phyloP scores from a whole-genome alignment of 1,140 invertebrate genomes.

The Sycophila sp. region DNA sequence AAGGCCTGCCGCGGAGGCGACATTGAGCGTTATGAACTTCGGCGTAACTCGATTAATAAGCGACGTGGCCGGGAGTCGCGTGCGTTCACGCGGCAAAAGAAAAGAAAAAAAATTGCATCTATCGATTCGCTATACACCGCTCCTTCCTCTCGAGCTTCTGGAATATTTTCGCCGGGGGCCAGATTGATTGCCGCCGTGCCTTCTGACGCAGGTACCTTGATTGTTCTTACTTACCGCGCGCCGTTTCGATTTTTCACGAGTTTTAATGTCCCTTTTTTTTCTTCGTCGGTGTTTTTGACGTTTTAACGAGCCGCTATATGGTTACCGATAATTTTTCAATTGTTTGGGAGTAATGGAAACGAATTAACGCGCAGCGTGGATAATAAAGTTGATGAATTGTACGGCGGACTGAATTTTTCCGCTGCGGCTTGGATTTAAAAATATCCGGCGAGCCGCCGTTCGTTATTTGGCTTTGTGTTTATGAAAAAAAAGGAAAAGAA shows the following conservation, averaged over 20 bases:
- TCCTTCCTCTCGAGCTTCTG: not conserved
- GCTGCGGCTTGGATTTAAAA: too few species aligned
- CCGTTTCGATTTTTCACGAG: not conserved
- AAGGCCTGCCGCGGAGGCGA: not conserved
- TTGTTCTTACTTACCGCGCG: too few species aligned
- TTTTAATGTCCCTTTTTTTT: not conserved
- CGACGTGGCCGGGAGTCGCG: not conserved
- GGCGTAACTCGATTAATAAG: conserved; percentile 11
- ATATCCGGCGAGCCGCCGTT: too few species aligned
- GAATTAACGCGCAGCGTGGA: too few species aligned
- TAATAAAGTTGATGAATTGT: too few species aligned
- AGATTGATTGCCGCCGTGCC: conserved; percentile 2
- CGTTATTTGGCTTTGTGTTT: too few species aligned
- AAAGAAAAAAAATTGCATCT: not conserved
- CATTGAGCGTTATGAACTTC: conserved; percentile 11
- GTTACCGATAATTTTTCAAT: too few species aligned
- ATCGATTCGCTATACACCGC: too few species aligned
- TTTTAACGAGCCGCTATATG: not conserved
- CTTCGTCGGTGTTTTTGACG: not conserved
- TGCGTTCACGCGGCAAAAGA: not conserved
- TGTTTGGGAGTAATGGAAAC: too few species aligned
- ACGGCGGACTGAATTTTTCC: too few species aligned
- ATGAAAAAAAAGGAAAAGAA: too few species aligned
- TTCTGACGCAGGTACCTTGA: too few species aligned
- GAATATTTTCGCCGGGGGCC: not conserved